Base-by-base conservation (phyloP, 92 coral and sea anemone genomes). In the Chrysogorgia sp. region DNA sequence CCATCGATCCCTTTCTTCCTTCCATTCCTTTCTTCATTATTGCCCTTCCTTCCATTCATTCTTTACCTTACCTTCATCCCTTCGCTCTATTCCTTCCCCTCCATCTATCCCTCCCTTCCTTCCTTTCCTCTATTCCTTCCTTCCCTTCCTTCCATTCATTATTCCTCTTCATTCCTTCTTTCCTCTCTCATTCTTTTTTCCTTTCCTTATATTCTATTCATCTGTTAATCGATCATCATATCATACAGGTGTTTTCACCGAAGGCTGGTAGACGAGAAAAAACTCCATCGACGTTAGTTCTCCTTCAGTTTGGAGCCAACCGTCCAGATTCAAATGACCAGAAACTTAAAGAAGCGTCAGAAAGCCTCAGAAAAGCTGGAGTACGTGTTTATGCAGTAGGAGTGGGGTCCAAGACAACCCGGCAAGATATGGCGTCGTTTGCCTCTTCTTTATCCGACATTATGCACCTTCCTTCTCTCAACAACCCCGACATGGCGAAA, bases 311-410 rank as follows among this genome's bases (percentile, higher is more conserved):
- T 53, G 79, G 79, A 3, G 47, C 64, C 0, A 41, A 55, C 37
- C 64, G 79, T 56, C 64, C 48, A n/a, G 65, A 59, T 12, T 35
- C 65, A 7, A 41, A 31, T 19, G 34, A 12, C 30, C 31, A 37
- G 28, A 72, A 25, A 17, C 14, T 72, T 9, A 72, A 53, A 40
- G 14, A 41, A 34, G 25, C 79, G 2, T 33, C 79, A 53, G 79
- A 72, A 72, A 59, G 52, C 15, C 79, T 72, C 30, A 58, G 37
- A 41, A 56, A 56, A 22, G 63, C 32, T 23, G 65, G 65, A n/a
- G 65, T 72, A 2, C 79, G 79, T 15, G 65, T 72, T 35, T 72
- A 72, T 33, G 79, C 35, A 12, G 79, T 72, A 8, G 79, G 79
- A 24, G 63, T 72, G 65, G 79, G 79, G 10, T 72, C 79, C 33